Evolutionary conservation across 2,797 vertebrate species (phyloP), one percentile per base, ranked within the genome.

Genomic region (Chromis chromis): DNA sequence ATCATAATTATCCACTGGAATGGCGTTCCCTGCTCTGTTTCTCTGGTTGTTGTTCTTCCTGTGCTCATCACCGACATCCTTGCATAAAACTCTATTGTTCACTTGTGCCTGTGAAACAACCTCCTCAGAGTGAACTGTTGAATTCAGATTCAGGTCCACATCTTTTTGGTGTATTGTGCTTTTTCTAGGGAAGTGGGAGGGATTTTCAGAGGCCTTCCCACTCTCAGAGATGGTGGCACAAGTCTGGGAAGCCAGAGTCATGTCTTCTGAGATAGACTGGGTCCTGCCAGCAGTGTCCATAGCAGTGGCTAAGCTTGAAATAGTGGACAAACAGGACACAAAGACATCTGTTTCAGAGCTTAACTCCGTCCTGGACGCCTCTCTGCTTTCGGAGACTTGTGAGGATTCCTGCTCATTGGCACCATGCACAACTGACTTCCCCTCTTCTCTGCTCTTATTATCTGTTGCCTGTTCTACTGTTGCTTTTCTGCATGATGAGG

Each of bases 211-310:
- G 60, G 82, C 78, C 77, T 70, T 89, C 82, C 62, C 81, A 77
- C 89, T 94, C 86, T 93, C 94, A 86, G 95, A 96, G 92, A 95
- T 87, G 85, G 92, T 88, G 82, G 93, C 85, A 88, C 94, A 95
- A 49, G 93, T 94, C 89, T 91, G 95, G 78, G 87, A 92, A 62
- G 92, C 74, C 85, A 82, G 88, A 31, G 92, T 96, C 44, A 86
- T 69, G 88, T 96, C 95, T 80, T 96, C 95, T 78, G 95, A 96
- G 87, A 94, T 85, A 75, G 93, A 83, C 49, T 90, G 89, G 0
- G 87, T 85, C 66, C 48, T 83, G 63, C 87, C 82, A 7, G 86
- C 68, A 17, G 82, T 85, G 63, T 93, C 91, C 69, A 89, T 70
- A 22, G 89, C 80, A 9, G 90, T 92, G 70, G 86, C 90, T 0